These are phyloP conservation scores for Microctonus hyperodae DNA, from an alignment of 2,888 invertebrate genomes.

Conservation along the genomic window DNA sequence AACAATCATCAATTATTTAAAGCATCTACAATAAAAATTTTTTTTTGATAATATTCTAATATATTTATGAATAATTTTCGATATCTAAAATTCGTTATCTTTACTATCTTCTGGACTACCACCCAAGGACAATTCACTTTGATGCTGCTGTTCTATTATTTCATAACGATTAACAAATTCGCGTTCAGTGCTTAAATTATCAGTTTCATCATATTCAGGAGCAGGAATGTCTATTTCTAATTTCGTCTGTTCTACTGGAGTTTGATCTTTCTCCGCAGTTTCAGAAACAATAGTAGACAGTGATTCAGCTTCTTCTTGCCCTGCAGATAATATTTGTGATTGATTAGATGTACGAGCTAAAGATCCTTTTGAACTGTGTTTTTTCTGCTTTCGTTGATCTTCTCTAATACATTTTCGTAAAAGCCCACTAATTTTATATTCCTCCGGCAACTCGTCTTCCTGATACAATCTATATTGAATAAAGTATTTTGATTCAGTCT, in stretches of 20 bases:
- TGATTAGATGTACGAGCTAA: slow-evolving; percentile 12
- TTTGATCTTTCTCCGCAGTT: neutral
- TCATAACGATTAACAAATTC: slow-evolving; percentile 26
- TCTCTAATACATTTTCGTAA: slow-evolving; percentile 50
- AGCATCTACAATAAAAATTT: neutral
- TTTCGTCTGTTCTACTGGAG: slow-evolving; percentile 31
- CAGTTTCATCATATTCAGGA: slow-evolving; percentile 28
- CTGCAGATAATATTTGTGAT: slow-evolving; percentile 2
- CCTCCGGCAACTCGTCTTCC: slow-evolving; percentile 93
- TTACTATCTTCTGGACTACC: neutral
- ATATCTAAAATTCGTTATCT: neutral
- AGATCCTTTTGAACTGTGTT: slow-evolving; percentile 14
- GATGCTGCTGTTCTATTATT: slow-evolving; percentile 18
- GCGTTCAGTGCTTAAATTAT: slow-evolving; percentile 12
- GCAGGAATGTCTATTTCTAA: slow-evolving; percentile 30
- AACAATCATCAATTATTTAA: neutral
- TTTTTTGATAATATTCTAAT: neutral
- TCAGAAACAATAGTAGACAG: slow-evolving; percentile 19
- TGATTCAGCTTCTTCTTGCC: neutral
- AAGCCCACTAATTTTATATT: slow-evolving; percentile 94
- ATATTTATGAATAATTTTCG: too few relatives aligned
- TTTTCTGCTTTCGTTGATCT: neutral
- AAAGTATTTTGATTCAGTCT: too few relatives aligned
- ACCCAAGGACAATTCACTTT: slow-evolving; percentile 12
- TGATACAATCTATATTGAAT: slow-evolving; percentile 78